Evolutionary conservation across 2,113 vertebrate species (phyloP).

Genomic region (Tragulus kanchil): DNA sequence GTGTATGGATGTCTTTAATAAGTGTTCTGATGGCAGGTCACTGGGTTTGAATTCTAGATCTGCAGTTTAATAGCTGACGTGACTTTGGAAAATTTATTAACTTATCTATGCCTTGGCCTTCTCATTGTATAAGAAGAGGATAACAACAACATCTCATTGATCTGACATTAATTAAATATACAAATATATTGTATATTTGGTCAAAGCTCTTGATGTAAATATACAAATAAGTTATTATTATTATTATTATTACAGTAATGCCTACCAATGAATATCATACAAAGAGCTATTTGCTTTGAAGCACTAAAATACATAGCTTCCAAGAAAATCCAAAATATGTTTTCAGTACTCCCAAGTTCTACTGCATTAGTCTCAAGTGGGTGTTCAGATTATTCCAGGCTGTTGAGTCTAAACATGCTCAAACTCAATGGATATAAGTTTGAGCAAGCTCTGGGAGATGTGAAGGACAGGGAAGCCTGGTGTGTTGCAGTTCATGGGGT

Average conservation of each 20-base stretch:
- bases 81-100: slow-evolving; percentile 3
- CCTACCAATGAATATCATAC: background rate
- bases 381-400: slow-evolving; percentile 28
- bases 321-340: background rate
- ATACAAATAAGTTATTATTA: background rate
- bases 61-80: background rate
- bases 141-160: slow-evolving; percentile 16
- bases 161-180: slow-evolving; percentile 2
- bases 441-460: no score
- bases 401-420: background rate
- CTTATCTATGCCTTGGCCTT: background rate
- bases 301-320: slow-evolving; percentile 33
- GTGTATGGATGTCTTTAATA: background rate
- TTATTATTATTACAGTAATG: slow-evolving; percentile 35
- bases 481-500: no score
- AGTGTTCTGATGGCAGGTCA: background rate
- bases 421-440: no score
- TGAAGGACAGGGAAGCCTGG: no score
- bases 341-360: slow-evolving; percentile 23
- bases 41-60: background rate
- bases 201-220: background rate
- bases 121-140: background rate
- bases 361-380: background rate
- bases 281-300: background rate
- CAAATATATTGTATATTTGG: background rate